Base-by-base conservation (phyloP, 2,113 vertebrate genomes). In the Psittacula cyanocephala region DNA sequence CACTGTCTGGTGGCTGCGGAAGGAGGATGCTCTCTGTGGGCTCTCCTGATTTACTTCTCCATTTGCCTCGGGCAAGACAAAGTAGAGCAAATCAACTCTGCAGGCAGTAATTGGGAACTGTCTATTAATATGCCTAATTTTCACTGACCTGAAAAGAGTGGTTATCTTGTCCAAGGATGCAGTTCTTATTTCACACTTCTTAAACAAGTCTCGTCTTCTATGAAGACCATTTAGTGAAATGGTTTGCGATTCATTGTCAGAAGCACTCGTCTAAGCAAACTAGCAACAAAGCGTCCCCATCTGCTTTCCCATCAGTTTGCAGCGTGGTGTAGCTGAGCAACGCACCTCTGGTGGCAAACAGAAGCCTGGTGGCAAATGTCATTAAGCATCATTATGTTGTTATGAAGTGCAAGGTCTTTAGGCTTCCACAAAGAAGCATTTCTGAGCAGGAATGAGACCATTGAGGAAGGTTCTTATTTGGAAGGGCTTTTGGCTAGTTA, bases 1-100 rank as follows among this genome's bases (percentile, higher is more conserved):
- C 0, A 4, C 6, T 11, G 31, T 24, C n/a, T 1, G 1, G 29
- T 4, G 1, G 7, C 43, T 2, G 3, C 0, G 18, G 24, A 11
- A 28, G 53, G 49, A 70, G 37, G 49, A 39, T 71, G 39, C 63
- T 44, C 24, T 31, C 9, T 59, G 33, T 35, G 57, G 22, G 13
- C 67, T 46, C 53, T 74, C 4, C 1, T n/a, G 43, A 52, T 70
- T 74, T 28, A 39, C 69, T 41, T 47, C 43, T 75, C 33, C 1
- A 11, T 49, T 46, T 53, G 62, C 75, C 57, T 64, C 17, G 3
- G n/a, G 80, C 3, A 10, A 83, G 76, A 63, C 68, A 69, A 47
- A 89, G 69, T 46, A 74, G 43, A 81, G 69, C 13, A 41, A 70
- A 70, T 49, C n/a, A 59, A 5, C 67, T 71, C 74, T 53, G 22